Percentiles rank a stretch among this genome's conserved stretches.
Evolutionary conservation across 2,797 vertebrate genomes (phyloP).

Genomic region (Eupleurogrammus muticus): DNA sequence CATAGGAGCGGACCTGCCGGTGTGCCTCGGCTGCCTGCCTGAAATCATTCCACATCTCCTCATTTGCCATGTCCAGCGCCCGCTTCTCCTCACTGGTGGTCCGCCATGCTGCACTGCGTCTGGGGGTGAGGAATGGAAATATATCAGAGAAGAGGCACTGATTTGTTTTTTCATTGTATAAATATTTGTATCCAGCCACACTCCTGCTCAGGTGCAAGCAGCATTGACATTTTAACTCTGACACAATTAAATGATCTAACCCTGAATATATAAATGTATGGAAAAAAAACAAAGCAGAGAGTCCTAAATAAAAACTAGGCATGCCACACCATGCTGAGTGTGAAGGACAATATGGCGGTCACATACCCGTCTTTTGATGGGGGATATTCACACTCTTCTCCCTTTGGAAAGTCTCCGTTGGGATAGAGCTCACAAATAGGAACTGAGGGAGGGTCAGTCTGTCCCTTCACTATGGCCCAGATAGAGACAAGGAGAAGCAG

Average conservation of each 20-base stretch:
- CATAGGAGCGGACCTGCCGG: slow-evolving; percentile 95
- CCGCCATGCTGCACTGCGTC: slow-evolving; percentile 93
- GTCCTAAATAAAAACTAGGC: slow-evolving; percentile 37
- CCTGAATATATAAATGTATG: not conserved
- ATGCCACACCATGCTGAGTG: slow-evolving; percentile 32
- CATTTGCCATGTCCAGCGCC: slow-evolving; percentile 93
- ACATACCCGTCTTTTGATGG: slow-evolving; percentile 94
- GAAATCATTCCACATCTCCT: slow-evolving; percentile 98
- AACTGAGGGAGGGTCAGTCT: slow-evolving; percentile 97
- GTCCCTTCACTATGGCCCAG: slow-evolving; percentile 91
- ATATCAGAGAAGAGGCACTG: slow-evolving; percentile 21
- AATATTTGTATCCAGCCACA: slow-evolving; percentile 30
- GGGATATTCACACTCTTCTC: slow-evolving; percentile 98
- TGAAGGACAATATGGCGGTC: slow-evolving; percentile 64
- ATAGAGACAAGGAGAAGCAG: slow-evolving; percentile 60
- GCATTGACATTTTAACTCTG: slow-evolving; percentile 3
- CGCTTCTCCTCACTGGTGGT: slow-evolving; percentile 95
- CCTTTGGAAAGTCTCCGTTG: slow-evolving; percentile 91
- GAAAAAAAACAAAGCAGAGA: slow-evolving; percentile 20
- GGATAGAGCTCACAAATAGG: slow-evolving; percentile 97
- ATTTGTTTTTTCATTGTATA: slow-evolving; percentile 61
- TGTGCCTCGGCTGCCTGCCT: slow-evolving; percentile 98
- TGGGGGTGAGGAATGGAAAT: slow-evolving; percentile 61
- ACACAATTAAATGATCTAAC: slow-evolving; percentile 6
- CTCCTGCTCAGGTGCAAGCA: slow-evolving; percentile 1